These are phyloP conservation scores for Lycocerus yunnanus DNA, from an alignment of 2,888 invertebrate species.

Conservation along the genomic window DNA sequence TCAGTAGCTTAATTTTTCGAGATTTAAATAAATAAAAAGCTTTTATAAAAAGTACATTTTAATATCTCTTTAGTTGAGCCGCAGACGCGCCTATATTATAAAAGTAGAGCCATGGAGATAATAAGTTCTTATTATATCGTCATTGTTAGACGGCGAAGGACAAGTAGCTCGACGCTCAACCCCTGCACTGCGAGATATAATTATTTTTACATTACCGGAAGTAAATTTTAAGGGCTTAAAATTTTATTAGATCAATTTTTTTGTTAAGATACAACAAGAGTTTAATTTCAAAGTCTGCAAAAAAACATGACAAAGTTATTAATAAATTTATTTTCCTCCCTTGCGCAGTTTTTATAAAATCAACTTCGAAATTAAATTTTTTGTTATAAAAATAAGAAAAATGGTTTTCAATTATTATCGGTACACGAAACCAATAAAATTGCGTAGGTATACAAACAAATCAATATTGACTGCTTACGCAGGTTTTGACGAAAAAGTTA, in stretches of 20 bases:
- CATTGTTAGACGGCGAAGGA: constrained; percentile 14
- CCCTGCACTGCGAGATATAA: constrained; percentile 21
- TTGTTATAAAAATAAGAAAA: background rate
- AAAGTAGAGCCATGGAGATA: constrained; percentile 12
- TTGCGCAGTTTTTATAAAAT: background rate
- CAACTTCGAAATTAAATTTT: background rate
- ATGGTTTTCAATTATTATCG: background rate
- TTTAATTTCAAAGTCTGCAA: background rate
- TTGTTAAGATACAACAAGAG: background rate
- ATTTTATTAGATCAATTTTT: background rate
- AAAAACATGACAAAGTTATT: background rate
- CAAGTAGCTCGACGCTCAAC: constrained; percentile 15
- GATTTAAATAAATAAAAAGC: background rate
- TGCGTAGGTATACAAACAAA: background rate
- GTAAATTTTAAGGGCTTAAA: background rate
- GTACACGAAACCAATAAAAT: background rate
- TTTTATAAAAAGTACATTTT: background rate
- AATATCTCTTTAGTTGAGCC: background rate
- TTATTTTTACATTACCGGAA: background rate
- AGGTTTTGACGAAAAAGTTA: background rate
- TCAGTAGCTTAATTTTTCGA: background rate
- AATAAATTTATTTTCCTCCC: background rate
- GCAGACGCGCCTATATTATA: background rate
- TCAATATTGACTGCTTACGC: background rate
- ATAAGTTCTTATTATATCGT: constrained; percentile 21